These are phyloP conservation scores for Hoplostethus mediterraneus DNA, from an alignment of 2,797 vertebrate genomes.

Conservation along the genomic window DNA sequence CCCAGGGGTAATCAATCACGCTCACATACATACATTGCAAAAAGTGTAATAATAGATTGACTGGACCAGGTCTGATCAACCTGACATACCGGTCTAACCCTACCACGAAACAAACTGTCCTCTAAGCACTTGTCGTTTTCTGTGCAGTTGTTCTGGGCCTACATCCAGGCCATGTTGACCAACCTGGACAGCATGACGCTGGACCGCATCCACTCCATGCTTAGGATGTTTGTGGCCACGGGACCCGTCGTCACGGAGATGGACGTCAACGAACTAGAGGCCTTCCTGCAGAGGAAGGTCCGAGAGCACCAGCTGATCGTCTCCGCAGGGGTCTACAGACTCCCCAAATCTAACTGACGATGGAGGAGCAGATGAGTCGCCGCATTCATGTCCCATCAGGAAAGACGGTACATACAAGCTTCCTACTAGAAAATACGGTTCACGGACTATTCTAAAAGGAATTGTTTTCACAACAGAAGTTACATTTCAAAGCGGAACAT, in stretches of 20 bases:
- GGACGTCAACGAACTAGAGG: conserved; percentile 95
- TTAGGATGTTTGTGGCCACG: conserved; percentile 96
- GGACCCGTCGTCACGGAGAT: conserved; percentile 95
- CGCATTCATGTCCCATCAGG: conserved; percentile 9
- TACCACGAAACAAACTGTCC: no score
- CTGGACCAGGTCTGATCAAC: no score
- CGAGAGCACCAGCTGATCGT: conserved; percentile 92
- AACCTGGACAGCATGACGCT: conserved; percentile 97
- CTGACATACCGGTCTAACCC: no score
- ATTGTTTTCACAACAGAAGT: conserved; percentile 30
- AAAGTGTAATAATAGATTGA: no score
- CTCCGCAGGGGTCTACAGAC: conserved; percentile 91
- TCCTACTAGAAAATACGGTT: no score
- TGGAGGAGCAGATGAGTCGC: neutral
- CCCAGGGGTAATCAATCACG: neutral
- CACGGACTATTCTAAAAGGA: neutral
- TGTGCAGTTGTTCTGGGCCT: conserved; percentile 95
- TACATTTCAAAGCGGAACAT: neutral
- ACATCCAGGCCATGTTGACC: conserved; percentile 99
- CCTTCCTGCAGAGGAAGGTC: conserved; percentile 96
- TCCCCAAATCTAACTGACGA: conserved; percentile 88
- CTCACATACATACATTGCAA: neutral
- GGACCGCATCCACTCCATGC: conserved; percentile 98
- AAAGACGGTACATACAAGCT: no score
- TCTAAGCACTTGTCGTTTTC: neutral